Conservation (phyloP, 2,113 vertebrate genomes). For the Mesitornis unicolor region DNA sequence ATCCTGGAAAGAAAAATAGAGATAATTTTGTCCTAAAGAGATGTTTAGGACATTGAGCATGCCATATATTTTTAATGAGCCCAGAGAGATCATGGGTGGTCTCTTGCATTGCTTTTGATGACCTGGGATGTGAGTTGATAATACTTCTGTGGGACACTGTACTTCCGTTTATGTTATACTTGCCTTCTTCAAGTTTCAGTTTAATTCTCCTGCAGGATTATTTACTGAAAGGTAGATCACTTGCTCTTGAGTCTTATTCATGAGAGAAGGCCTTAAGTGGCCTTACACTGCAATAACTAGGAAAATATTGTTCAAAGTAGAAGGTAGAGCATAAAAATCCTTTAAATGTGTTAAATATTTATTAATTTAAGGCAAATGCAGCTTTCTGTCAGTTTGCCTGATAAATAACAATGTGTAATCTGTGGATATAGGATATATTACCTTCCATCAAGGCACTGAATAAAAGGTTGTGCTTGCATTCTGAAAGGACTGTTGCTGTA, state of each 20-base stretch:
- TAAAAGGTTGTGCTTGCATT: background rate
- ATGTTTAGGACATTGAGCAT: background rate
- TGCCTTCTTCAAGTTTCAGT: background rate
- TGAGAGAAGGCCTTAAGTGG: background rate
- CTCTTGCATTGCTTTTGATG: background rate
- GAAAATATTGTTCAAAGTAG: background rate
- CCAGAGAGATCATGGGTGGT: fast-evolving
- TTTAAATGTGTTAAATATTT: background rate
- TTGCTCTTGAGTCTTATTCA: background rate
- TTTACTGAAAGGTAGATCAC: background rate
- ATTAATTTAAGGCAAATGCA: background rate
- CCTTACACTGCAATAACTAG: background rate
- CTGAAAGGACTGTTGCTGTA: background rate
- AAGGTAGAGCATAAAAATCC: background rate
- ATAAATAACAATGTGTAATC: background rate
- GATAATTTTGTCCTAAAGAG: background rate
- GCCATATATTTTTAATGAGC: fast-evolving
- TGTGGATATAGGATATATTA: background rate
- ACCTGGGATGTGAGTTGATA: background rate
- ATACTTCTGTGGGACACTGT: background rate
- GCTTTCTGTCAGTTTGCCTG: background rate
- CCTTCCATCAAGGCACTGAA: background rate
- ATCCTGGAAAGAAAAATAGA: background rate
- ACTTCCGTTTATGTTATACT: background rate
- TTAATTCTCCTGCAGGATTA: background rate